These are phyloP conservation scores for Conus ventricosus DNA, from an alignment of 1,140 invertebrate genomes.

Conservation along the genomic window DNA sequence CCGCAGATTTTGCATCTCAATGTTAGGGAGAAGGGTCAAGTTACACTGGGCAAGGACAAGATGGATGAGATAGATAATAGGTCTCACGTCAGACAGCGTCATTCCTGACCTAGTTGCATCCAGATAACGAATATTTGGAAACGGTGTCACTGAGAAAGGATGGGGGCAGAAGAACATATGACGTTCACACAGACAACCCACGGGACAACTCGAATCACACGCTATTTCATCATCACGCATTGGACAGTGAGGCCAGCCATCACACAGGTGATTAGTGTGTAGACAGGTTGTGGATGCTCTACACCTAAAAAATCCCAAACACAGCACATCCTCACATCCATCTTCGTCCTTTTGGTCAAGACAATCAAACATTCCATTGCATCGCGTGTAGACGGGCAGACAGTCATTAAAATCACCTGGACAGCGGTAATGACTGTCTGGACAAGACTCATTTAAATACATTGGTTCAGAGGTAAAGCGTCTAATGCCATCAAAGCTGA, in stretches of 20 bases:
- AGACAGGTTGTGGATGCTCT: not conserved
- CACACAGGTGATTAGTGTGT: constrained; percentile 8
- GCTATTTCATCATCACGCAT: constrained; percentile 35
- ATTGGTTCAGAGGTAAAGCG: not conserved
- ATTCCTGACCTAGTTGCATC: not conserved
- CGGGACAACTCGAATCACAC: constrained; percentile 39
- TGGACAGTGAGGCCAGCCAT: constrained; percentile 32
- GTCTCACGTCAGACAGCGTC: not conserved
- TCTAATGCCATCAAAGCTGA: not conserved
- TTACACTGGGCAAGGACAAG: not conserved
- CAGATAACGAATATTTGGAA: not conserved
- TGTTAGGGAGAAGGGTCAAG: not conserved
- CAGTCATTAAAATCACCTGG: not conserved
- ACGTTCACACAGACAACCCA: constrained; percentile 36
- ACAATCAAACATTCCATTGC: constrained; percentile 14
- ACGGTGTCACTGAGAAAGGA: not conserved
- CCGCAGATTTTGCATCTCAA: not conserved
- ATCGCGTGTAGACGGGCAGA: not conserved
- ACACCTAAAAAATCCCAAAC: not conserved
- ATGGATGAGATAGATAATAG: not conserved
- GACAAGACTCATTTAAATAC: not conserved
- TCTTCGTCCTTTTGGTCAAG: constrained; percentile 3
- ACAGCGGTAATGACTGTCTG: not conserved
- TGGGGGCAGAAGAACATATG: not conserved
- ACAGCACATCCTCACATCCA: not conserved